Evolutionary conservation across 2,888 invertebrate genomes (phyloP), one percentile per base, ranked within the genome.

Genomic region (Furcula furcula): DNA sequence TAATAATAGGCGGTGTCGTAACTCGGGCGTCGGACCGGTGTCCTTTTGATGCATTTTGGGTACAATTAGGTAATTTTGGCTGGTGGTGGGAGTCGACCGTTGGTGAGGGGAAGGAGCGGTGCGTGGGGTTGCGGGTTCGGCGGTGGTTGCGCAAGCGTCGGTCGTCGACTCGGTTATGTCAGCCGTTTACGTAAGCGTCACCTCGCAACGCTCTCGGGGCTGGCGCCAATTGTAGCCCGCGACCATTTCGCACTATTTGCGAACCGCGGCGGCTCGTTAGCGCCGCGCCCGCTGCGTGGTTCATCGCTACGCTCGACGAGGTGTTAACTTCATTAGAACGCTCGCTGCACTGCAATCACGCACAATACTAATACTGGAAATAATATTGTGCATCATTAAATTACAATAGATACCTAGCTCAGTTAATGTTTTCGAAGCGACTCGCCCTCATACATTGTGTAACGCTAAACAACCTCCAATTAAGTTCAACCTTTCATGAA

Each of bases 141-240:
- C 65, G 58, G 57, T 65, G 69, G 74, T 88, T 88, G 83, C 86
- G 85, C 85, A 87, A 88, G 72, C 74, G 65, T 58, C 86, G 87
- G 88, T 87, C 87, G 84, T 83, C 86, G 87, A 87, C 87, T 85
- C 75, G 82, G 78, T 88, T 88, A 88, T 88, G 85, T 88, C 88
- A 87, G 84, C 68, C 63, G 67, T 69, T 88, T 88, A 86, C 87
- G 86, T 88, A 87, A 88, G 71, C 76, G 70, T 78, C 80, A 79
- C 81, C 82, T 85, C 84, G 86, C 82, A 80, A 80, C 76, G 80
- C 69, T 81, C 81, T 76, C 79, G 70, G 76, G 64, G 66, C 80
- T 73, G 70, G 70, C 76, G 72, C 76, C 80, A 75, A 60, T 76
- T 78, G 78, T 79, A 67, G 74, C 69, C 74, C 76, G 77, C 72